Evolutionary conservation across 2,888 invertebrate genomes (phyloP).

Genomic region (Mallateleia sp.): DNA sequence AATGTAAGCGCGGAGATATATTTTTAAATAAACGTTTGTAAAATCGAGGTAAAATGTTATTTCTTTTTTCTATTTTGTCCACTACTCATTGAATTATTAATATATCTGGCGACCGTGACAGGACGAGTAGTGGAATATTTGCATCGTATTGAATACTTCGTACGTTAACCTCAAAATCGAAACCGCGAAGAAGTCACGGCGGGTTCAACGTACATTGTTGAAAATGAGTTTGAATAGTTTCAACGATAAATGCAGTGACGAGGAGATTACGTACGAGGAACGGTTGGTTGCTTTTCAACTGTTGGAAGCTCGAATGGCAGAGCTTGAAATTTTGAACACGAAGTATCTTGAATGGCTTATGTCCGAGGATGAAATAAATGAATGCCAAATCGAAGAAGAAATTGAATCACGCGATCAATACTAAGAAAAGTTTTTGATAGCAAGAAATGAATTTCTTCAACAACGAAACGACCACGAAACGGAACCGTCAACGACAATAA

Average conservation of each 20-base stretch:
- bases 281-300: constrained; percentile 45
- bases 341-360: constrained; percentile 50
- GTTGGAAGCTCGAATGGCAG: constrained; percentile 55
- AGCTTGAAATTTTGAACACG: constrained; percentile 56
- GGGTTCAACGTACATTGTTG: constrained; percentile 55
- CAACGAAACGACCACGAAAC: not conserved
- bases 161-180: constrained; percentile 58
- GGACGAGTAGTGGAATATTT: constrained; percentile 33
- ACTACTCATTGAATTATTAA: not conserved
- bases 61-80: too few species aligned
- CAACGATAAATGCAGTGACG: constrained; percentile 40
- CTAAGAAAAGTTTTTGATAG: constrained; percentile 36
- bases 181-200: constrained; percentile 44
- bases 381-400: constrained; percentile 39
- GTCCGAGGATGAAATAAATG: constrained; percentile 4
- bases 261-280: not conserved
- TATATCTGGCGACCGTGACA: constrained; percentile 32
- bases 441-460: constrained; percentile 26
- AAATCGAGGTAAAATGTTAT: too few species aligned
- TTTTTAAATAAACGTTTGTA: too few species aligned
- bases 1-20: too few species aligned
- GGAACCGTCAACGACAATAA: not conserved
- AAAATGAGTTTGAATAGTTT: constrained; percentile 60
- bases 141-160: not conserved
- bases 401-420: constrained; percentile 69